Conservation (phyloP, 2,797 vertebrate genomes). For the Scolopax rusticola region DNA sequence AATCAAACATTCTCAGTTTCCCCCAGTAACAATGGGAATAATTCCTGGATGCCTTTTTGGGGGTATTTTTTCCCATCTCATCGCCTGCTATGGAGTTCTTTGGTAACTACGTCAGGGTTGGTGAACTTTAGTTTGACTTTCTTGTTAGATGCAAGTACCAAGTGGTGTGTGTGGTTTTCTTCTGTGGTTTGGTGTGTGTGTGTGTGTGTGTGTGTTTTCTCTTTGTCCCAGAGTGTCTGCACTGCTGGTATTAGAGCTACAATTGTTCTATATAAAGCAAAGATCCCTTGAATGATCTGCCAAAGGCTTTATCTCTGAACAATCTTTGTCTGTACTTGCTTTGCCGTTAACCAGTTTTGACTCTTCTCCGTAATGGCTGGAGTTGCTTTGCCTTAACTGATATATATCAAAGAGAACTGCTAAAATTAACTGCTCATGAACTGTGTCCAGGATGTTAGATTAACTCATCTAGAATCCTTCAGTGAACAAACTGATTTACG, state of each 20-base stretch:
- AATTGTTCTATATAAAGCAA: constrained; percentile 66
- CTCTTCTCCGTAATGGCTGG: constrained; percentile 44
- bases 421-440: constrained; percentile 72
- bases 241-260: constrained; percentile 43
- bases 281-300: constrained; percentile 57
- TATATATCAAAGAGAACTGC: constrained; percentile 63
- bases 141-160: constrained; percentile 26
- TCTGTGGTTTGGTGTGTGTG: constrained; percentile 46
- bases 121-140: constrained; percentile 56
- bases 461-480: constrained; percentile 64
- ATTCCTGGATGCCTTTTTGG: constrained; percentile 30
- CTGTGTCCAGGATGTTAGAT: constrained; percentile 66
- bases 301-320: constrained; percentile 59
- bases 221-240: constrained; percentile 45
- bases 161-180: constrained; percentile 58
- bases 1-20: constrained; percentile 35
- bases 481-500: constrained; percentile 64
- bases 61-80: neutral
- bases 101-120: constrained; percentile 7
- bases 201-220: constrained; percentile 16
- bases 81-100: constrained; percentile 10
- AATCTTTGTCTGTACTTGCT: constrained; percentile 67
- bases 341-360: constrained; percentile 65
- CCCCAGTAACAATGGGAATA: constrained; percentile 33
- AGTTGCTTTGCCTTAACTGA: constrained; percentile 61